Conservation (phyloP, 2,797 vertebrate species). For the Fratercula arctica region DNA sequence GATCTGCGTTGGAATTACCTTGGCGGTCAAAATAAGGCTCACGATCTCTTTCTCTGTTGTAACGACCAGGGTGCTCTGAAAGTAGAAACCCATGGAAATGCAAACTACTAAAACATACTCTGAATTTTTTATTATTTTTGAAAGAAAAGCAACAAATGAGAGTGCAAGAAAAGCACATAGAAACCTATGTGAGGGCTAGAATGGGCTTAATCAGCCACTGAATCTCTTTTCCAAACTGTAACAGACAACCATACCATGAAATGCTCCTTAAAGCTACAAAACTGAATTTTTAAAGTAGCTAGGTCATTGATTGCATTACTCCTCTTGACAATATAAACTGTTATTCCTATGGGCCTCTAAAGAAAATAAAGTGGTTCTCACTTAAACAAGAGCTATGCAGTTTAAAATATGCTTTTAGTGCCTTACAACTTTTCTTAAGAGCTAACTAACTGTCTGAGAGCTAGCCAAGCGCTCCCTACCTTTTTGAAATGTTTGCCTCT, state of each 20-base stretch:
- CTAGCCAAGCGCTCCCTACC: constrained; percentile 73
- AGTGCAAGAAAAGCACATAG: neutral
- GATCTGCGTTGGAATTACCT: constrained; percentile 84
- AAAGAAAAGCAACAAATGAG: constrained; percentile 10
- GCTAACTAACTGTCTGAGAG: neutral
- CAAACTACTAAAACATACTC: neutral
- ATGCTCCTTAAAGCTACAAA: neutral
- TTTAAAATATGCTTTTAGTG: neutral
- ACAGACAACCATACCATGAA: neutral
- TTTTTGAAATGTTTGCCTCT: constrained; percentile 91
- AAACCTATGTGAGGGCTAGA: neutral
- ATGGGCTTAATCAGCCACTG: neutral
- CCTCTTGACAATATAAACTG: neutral
- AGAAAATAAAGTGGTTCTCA: neutral
- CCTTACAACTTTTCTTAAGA: neutral
- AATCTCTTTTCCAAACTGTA: neutral
- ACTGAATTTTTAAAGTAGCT: neutral
- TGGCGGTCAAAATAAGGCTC: constrained; percentile 89
- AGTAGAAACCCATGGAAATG: constrained; percentile 30
- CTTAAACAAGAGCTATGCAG: neutral
- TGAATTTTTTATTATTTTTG: neutral
- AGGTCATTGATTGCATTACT: neutral
- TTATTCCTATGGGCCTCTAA: neutral
- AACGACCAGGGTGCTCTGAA: constrained; percentile 82
- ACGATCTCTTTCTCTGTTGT: constrained; percentile 89